Evolutionary conservation across 1,140 invertebrate species (phyloP), one percentile per base, ranked within the genome.

Genomic region (Adelges cooleyi): DNA sequence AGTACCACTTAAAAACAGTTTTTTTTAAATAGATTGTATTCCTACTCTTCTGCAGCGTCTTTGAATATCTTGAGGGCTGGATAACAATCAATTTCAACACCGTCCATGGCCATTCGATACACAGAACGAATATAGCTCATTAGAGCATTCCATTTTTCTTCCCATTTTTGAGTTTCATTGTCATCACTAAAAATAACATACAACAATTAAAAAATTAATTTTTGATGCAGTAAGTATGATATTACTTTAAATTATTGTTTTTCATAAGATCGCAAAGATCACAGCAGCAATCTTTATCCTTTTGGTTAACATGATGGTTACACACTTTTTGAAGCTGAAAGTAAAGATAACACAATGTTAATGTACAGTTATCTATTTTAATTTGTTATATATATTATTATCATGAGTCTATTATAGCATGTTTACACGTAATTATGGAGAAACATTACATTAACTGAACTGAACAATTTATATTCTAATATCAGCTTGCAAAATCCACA

Each of bases 121-220:
- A 77, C 73, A 66, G 73, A 72, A 51, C 76, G 70, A 69, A 80
- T 76, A 66, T 78, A 76, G 40, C 79, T 77, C 25, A 79, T 73
- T 20, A 84, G 71, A 67, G 81, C 78, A 20, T 75, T 75, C 78
- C 81, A 83, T 52, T 78, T 73, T 51, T 75, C 75, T 68, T 80
- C 42, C 56, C 56, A 62, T 46, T 33, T 48, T 62, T 62, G 22
- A 3, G n/a, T 20, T 33, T 62, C 56, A 62, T 46, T 48, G n/a
- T 29, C 25, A 18, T 48, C 56, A 48, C 56, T 62, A 62, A 53
- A 50, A 52, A 15, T n/a, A 15, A 9, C 29, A 0, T 27, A 33
- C 20, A 48, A 27, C 11, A 22, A 11, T 48, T 29, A 20, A 13
- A n/a, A 23, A 27, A 23, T 8, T 25, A 44, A 56, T 13, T 20